A percentile compares a stretch with the other conserved stretches of the same genome.
These are phyloP conservation scores for Spea hammondii DNA, from an alignment of 2,797 vertebrate species.

Conservation along the genomic window DNA sequence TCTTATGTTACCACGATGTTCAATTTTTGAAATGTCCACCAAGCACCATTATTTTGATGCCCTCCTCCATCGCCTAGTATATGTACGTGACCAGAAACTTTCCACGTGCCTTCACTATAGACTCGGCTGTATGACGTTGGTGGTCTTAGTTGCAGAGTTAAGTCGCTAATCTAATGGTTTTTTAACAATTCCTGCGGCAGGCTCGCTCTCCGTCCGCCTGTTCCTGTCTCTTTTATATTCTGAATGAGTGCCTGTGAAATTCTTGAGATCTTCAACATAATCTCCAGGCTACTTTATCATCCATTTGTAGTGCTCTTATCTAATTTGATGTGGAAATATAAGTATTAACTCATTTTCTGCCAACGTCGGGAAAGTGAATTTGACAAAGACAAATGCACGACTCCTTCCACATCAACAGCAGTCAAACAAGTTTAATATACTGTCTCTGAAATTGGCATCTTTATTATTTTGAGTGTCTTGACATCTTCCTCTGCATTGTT, in stretches of 20 bases:
- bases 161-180: slow-evolving; percentile 8
- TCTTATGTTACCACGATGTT: too few species aligned
- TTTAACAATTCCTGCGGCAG: slow-evolving; percentile 13
- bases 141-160: too few species aligned
- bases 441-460: slow-evolving; percentile 31
- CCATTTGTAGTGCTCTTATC: slow-evolving; percentile 52
- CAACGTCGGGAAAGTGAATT: slow-evolving; percentile 35
- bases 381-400: slow-evolving; percentile 41
- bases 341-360: slow-evolving; percentile 53
- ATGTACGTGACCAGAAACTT: too few species aligned
- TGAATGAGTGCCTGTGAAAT: slow-evolving; percentile 44
- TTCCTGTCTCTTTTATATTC: slow-evolving; percentile 47
- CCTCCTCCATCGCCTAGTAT: too few species aligned
- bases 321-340: slow-evolving; percentile 52
- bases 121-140: too few species aligned
- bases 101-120: too few species aligned
- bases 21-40: too few species aligned
- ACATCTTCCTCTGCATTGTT: slow-evolving; percentile 18
- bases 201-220: slow-evolving; percentile 24
- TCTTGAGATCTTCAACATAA: slow-evolving; percentile 45
- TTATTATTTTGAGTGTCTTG: slow-evolving; percentile 45
- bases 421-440: slow-evolving; percentile 44
- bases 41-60: too few species aligned
- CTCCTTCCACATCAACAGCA: slow-evolving; percentile 32
- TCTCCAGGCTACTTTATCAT: slow-evolving; percentile 51